A percentile compares a stretch with the other conserved stretches of the same genome.
Evolutionary conservation across 1,140 invertebrate genomes (phyloP).

Genomic region (Panagrolaimus sp.): DNA sequence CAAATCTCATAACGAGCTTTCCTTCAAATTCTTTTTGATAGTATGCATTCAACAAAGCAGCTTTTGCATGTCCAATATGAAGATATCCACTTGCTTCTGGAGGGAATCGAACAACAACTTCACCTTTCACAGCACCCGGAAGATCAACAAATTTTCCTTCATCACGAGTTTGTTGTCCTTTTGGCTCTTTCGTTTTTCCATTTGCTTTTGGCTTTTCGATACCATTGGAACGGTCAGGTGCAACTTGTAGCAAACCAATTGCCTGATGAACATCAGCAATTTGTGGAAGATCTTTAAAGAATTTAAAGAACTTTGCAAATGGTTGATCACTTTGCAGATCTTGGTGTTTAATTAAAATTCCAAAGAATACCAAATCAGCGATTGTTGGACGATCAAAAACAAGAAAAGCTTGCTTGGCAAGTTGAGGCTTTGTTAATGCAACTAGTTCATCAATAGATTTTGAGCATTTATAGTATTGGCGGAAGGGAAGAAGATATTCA

Average conservation of each 20-base stretch:
- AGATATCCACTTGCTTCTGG: slow-evolving; percentile 95
- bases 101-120: slow-evolving; percentile 89
- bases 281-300: not conserved
- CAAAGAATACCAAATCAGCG: not conserved
- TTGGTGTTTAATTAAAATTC: not conserved
- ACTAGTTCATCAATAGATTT: not conserved
- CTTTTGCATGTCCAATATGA: slow-evolving; percentile 98
- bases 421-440: not conserved
- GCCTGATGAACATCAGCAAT: not conserved
- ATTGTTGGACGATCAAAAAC: not conserved
- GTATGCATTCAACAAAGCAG: slow-evolving; percentile 92
- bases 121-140: slow-evolving; percentile 87
- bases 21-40: slow-evolving; percentile 89
- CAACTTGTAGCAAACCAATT: not conserved
- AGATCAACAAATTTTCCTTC: slow-evolving; percentile 95
- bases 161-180: slow-evolving; percentile 58
- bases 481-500: not conserved
- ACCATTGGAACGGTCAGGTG: not conserved
- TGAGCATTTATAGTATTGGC: not conserved
- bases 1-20: slow-evolving; percentile 93
- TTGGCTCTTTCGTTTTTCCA: not conserved
- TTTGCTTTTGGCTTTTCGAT: not conserved
- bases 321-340: not conserved
- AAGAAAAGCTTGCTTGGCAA: not conserved
- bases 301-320: not conserved